Evolutionary conservation across 2,888 invertebrate species (phyloP).

Genomic region (Diarsia rubi): DNA sequence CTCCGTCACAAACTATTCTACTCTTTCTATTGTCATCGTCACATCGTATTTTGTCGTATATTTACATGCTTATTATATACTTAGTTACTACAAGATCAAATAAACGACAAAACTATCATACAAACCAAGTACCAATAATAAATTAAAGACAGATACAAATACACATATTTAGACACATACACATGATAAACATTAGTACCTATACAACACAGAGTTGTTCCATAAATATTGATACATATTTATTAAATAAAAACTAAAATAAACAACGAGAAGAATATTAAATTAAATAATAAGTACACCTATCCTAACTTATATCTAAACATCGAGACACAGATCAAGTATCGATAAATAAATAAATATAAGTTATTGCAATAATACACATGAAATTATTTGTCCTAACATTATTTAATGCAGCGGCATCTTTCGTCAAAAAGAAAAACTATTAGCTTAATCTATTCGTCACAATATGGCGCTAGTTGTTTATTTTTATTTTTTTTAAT

Average conservation of each 20-base stretch:
- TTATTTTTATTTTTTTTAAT: slow-evolving; percentile 33
- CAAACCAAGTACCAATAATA: neutral
- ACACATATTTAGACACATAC: too few species aligned
- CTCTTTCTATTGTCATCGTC: slow-evolving; percentile 86
- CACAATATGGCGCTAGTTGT: slow-evolving; percentile 46
- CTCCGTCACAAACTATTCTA: slow-evolving; percentile 67
- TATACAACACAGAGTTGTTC: neutral
- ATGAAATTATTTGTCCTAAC: slow-evolving; percentile 40
- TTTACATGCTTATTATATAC: slow-evolving; percentile 45
- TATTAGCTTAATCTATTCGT: neutral
- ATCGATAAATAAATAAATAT: slow-evolving; percentile 39
- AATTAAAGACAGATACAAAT: neutral
- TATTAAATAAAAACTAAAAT: neutral
- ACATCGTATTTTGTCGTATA: slow-evolving; percentile 72
- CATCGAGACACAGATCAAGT: slow-evolving; percentile 45
- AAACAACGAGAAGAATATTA: neutral
- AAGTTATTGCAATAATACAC: slow-evolving; percentile 72
- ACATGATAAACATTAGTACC: neutral
- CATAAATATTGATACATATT: neutral
- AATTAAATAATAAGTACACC: neutral
- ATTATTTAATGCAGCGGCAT: slow-evolving; percentile 48
- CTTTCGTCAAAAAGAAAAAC: slow-evolving; percentile 27
- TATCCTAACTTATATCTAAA: slow-evolving; percentile 44
- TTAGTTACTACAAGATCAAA: neutral
- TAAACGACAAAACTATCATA: neutral